Evolutionary conservation across 1,140 invertebrate species (phyloP), one percentile per base, ranked within the genome.

Genomic region (Drosophila tsacasi): DNA sequence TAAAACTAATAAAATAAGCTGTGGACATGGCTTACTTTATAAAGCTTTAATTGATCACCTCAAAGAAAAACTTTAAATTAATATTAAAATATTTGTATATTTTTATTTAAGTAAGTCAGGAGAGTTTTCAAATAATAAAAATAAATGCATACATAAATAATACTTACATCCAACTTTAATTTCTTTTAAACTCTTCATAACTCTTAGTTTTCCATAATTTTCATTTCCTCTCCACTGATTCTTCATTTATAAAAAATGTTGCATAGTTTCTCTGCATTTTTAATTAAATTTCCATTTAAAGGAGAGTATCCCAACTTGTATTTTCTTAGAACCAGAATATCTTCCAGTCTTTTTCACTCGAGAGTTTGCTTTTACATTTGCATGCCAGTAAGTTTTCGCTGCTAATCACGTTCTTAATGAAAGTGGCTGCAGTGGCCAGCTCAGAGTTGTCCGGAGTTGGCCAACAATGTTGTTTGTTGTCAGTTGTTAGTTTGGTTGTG

Each of bases 361-460:
- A 37, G 52, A 42, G 46, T 9, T 59, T 61, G 69, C 72, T 74
- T 71, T 57, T 61, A 55, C 59, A 86, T 90, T 90, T 90, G 85
- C 85, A 90, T 85, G 85, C 71, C 59, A 84, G 78, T 62, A 50
- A 64, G 59, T 60, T 57, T 62, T 67, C 66, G 52, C 60, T 74
- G 84, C 81, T 89, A 89, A 89, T 90, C 85, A 90, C 85, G 85
- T 90, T 90, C 86, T 79, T 90, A 90, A 90, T 90, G 85, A 90
- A 90, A 90, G 85, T 90, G 86, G 82, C 81, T 83, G 73, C 44
- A 54, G 17, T 50, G 54, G 54, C 46, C 61, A 61, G 74, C 44
- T 46, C 61, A 6, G 37, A 61, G 68, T 42, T 40, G 67, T 73
- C 30, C 67, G 15, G 54, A 39, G 54, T 39, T 69, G 64, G 65